Evolutionary conservation across 1,140 invertebrate genomes (phyloP), one percentile per base, ranked within the genome.

Genomic region (Drosophila teissieri): DNA sequence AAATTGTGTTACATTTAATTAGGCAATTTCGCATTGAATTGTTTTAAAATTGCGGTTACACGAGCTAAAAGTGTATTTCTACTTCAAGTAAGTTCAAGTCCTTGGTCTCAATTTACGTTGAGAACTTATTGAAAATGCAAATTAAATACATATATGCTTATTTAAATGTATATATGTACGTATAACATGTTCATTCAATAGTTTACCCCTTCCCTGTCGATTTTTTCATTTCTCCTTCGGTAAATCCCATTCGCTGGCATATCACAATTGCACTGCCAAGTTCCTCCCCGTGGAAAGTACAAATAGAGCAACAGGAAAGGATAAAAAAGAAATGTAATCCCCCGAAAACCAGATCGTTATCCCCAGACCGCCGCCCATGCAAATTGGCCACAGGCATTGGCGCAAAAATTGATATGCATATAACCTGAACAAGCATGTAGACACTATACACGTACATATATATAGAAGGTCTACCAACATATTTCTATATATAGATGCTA

Each of bases 331-430:
- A 15, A 22, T 37, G 34, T 22, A 34, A 53, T 44, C 22, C 34
- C 1, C 15, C 27, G 17, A 3, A 65, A 70, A 40, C 19, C 67
- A 39, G 49, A 68, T 56, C 51, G 42, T 56, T 48, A 45, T 11
- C 65, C 49, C 40, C 56, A 49, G 53, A 51, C 42, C 58, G 22
- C 12, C 56, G 63, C 61, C 58, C 51, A 74, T 70, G 68, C 61
- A 85, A 85, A 85, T 85, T 85, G 82, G 73, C 81, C 83, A 42
- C 78, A 86, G 82, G 81, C 82, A 69, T 85, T 60, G 75, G 68
- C 65, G 58, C 67, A 73, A 69, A 63, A 42, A 73, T 79, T 70
- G 67, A 69, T 70, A 69, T 70, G 64, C 67, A 70, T 48, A 70
- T 56, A 55, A 34, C 63, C 65, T 54, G 62, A 45, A 39, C 31